phyloP scores from a whole-genome alignment of 2,888 invertebrate genomes.

The Reticulitermes lucifugus region DNA sequence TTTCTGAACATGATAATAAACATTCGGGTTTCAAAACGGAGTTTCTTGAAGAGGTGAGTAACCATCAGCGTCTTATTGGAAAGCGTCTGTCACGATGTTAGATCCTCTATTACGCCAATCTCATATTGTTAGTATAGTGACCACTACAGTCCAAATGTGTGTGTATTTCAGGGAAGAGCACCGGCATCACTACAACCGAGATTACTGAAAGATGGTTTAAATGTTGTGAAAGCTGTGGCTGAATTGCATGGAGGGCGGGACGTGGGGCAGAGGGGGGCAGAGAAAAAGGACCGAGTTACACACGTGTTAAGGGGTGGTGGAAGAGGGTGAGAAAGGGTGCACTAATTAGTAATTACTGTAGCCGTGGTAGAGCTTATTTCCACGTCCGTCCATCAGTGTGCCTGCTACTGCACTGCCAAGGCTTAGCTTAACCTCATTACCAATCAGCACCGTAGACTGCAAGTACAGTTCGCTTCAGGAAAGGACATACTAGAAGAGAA shows the following conservation, averaged over 20 bases:
- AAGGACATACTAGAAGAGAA: too few relatives aligned
- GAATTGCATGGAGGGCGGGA: background rate
- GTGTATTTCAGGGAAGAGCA: too few relatives aligned
- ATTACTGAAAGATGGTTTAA: constrained; percentile 13
- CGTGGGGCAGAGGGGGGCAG: too few relatives aligned
- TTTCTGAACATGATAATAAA: too few relatives aligned
- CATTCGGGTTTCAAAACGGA: too few relatives aligned
- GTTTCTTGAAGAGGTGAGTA: too few relatives aligned
- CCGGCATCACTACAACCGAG: background rate
- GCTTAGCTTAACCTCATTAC: constrained; percentile 45
- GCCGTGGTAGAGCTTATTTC: constrained; percentile 40
- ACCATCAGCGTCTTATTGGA: too few relatives aligned
- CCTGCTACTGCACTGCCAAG: constrained; percentile 10
- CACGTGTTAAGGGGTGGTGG: constrained; percentile 10
- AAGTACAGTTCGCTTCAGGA: background rate
- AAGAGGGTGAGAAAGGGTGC: constrained; percentile 20
- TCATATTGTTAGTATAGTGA: too few relatives aligned
- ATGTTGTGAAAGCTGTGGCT: background rate
- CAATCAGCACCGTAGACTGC: constrained; percentile 19
- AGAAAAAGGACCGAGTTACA: background rate
- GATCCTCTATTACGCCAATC: too few relatives aligned
- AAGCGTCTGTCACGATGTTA: too few relatives aligned
- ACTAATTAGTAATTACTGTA: constrained; percentile 44
- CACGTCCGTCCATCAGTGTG: background rate
- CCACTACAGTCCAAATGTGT: too few relatives aligned